Evolutionary conservation across 1,140 invertebrate species (phyloP).

Genomic region (Physella acuta): DNA sequence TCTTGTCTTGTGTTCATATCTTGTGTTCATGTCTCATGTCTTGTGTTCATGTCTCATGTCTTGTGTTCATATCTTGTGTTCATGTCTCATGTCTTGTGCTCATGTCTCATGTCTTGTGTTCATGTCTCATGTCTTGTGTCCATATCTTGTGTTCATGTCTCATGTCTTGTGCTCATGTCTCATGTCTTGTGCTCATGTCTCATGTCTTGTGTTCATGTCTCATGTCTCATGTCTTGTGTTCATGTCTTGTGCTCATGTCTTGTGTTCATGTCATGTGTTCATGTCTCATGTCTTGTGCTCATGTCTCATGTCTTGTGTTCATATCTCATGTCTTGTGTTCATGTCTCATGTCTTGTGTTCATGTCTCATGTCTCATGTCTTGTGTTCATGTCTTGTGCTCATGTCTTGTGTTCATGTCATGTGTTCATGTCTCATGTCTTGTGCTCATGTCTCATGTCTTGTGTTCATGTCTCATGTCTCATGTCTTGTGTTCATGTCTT

Average conservation of each 20-base stretch:
- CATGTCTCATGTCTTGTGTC: neutral
- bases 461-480: too few relatives aligned
- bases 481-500: neutral
- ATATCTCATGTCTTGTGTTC: neutral
- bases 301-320: neutral
- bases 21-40: neutral
- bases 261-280: neutral
- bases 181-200: neutral
- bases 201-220: neutral
- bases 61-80: neutral
- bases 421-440: too few relatives aligned
- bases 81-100: too few relatives aligned
- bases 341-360: neutral
- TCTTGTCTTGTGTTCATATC: neutral
- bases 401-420: neutral
- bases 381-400: neutral
- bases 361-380: too few relatives aligned
- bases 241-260: neutral
- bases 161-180: too few relatives aligned
- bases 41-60: too few relatives aligned
- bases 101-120: neutral
- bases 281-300: too few relatives aligned
- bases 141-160: neutral
- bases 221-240: too few relatives aligned
- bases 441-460: too few relatives aligned